Base-by-base conservation (phyloP, 2,797 vertebrate genomes). In the Sebastes wilsoni region DNA sequence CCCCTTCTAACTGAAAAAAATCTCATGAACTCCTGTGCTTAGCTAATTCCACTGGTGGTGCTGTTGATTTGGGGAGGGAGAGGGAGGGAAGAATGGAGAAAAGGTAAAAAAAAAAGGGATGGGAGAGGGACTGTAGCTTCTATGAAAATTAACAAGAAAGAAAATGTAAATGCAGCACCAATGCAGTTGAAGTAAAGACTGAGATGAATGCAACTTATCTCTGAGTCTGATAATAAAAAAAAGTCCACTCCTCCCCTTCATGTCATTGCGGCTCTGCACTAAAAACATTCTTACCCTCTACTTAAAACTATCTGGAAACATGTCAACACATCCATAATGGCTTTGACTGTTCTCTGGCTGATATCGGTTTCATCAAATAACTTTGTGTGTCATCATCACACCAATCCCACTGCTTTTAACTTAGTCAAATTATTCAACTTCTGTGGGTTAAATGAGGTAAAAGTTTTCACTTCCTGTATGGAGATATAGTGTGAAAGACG, bases 1-100 rank as follows among this genome's bases (percentile, higher is more conserved):
- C 82, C 82, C 58, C 68, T 36, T 56, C 75, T 67, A 70, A 86
- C 78, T 56, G 81, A 90, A 72, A 72, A 72, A 85, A 81, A 84
- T 74, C 69, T 71, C 46, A 78, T 61, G 36, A 52, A 83, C 55
- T 74, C 28, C 62, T 54, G 64, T 60, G 68, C 66, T 76, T 71
- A 75, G 83, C 70, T 82, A 82, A 83, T 61, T 78, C 46, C 14
- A 75, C 52, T 25, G 27, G 65, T 52, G 67, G 61, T 76, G 75
- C n/a, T 75, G 49, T 16, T 22, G 38, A 70, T 75, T 66, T 73
- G 12, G 22, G 66, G 46, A 60, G 5, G 23, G 54, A 66, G 28
- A 58, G 9, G 20, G 60, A 22, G 20, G 12, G 69, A 36, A 77
- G 46, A 73, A 68, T 18, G 36, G 69, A 67, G 72, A 70, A 49